Conservation (phyloP, 2,888 invertebrate species). For the Metalampra italica region DNA sequence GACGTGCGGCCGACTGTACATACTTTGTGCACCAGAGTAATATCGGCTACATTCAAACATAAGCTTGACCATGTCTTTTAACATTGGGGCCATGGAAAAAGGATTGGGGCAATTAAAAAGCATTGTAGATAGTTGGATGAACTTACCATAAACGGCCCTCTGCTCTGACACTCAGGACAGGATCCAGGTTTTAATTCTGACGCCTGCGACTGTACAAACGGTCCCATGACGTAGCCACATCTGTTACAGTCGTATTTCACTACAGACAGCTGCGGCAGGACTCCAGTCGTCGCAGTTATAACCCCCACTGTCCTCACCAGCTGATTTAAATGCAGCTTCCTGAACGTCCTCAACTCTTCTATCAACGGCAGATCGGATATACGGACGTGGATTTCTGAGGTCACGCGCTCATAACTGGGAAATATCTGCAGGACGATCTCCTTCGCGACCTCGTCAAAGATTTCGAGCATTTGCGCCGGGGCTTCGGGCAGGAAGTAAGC, state of each 20-base stretch:
- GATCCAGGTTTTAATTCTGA: constrained; percentile 96
- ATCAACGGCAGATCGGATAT: constrained; percentile 96
- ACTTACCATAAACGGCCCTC: constrained; percentile 93
- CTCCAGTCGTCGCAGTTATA: constrained; percentile 96
- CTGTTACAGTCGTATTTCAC: constrained; percentile 98
- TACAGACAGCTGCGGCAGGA: constrained; percentile 95
- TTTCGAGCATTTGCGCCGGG: constrained; percentile 96
- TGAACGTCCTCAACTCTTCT: constrained; percentile 96
- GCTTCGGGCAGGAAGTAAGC: constrained; percentile 99
- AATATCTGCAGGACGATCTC: constrained; percentile 95
- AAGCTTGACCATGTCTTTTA: too few species aligned
- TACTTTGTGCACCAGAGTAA: too few species aligned
- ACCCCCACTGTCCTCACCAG: constrained; percentile 91
- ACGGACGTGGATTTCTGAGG: constrained; percentile 95
- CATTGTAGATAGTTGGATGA: too few species aligned
- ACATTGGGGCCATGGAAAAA: too few species aligned
- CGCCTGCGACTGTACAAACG: constrained; percentile 96
- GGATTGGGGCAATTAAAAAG: too few species aligned
- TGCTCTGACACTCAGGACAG: constrained; percentile 98
- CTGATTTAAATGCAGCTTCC: constrained; percentile 94
- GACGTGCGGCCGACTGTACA: too few species aligned
- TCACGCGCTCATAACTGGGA: constrained; percentile 97
- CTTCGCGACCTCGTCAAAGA: constrained; percentile 95
- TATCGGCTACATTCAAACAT: too few species aligned
- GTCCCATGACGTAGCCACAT: constrained; percentile 96